phyloP scores from a whole-genome alignment of 2,888 invertebrate genomes.

The Merodon equestris region DNA sequence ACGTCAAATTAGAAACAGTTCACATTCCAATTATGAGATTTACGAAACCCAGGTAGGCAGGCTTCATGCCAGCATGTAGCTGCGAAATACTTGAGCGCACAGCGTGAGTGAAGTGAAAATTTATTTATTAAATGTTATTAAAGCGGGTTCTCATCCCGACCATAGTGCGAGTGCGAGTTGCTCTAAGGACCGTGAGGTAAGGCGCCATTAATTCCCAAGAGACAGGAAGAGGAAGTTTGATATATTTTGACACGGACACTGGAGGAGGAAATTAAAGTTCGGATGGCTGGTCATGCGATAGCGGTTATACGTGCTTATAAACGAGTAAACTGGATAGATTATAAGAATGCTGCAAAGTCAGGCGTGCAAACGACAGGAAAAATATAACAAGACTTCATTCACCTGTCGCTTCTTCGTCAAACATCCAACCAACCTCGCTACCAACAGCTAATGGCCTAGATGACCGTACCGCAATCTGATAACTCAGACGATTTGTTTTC shows the following conservation, averaged over 20 bases:
- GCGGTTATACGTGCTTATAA: too few species aligned
- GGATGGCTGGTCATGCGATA: slow-evolving; percentile 2
- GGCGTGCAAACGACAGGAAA: too few species aligned
- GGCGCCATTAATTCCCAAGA: slow-evolving; percentile 30
- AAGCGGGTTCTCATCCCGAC: slow-evolving; percentile 46
- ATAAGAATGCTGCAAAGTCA: too few species aligned
- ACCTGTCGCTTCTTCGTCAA: too few species aligned
- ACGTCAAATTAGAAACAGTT: slow-evolving; percentile 64
- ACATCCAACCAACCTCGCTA: neutral
- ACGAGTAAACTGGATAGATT: too few species aligned
- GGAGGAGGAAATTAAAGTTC: slow-evolving; percentile 5
- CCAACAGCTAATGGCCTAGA: neutral
- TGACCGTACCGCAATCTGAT: slow-evolving; percentile 10
- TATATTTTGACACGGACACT: slow-evolving; percentile 52
- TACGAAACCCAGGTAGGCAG: slow-evolving; percentile 28
- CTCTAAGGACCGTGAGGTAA: neutral
- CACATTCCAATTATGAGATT: slow-evolving; percentile 63
- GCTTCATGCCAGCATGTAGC: neutral
- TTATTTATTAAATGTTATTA: slow-evolving; percentile 43
- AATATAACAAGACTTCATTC: too few species aligned
- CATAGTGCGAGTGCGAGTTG: slow-evolving; percentile 3
- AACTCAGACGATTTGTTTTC: slow-evolving; percentile 26
- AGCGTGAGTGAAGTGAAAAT: neutral
- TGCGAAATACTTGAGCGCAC: too few species aligned
- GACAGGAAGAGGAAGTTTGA: slow-evolving; percentile 27